Base-by-base conservation (phyloP, 2,113 vertebrate species). In the Heloderma charlesbogerti region DNA sequence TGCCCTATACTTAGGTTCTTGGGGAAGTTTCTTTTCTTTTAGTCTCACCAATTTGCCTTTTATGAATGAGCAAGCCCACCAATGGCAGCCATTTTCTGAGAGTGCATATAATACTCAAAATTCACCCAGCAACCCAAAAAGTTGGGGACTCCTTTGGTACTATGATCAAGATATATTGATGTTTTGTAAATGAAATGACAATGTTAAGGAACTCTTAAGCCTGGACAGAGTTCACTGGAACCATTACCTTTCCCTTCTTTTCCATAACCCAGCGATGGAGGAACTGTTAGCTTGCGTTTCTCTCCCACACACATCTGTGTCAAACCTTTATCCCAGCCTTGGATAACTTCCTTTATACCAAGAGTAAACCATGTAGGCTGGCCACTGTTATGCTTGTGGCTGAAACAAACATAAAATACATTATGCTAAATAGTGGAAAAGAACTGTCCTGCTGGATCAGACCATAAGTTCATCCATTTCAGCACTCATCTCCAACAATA, bases 281-380 rank as follows among this genome's bases (percentile, higher is more conserved):
- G 99, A 88, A 99, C 88, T 43, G 95, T 98, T 72, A 99, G 96
- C 92, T 99, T 99, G 90, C 99, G 96, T 93, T 98, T 98, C 93
- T 99, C 99, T 94, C 99, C 98, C 27, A 97, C 92, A 95, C 99
- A 99, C 99, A 99, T 99, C 87, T 98, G 96, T 94, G 97, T 97
- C 93, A 99, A 95, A 86, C 99, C 99, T 93, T 97, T 98, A 95
- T 99, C 99, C 99, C 99, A 99, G 87, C 99, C 99, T 95, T 97
- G 98, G 89, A 99, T 97, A 75, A 97, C 98, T 96, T 99, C 99
- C 94, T 93, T 95, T 91, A 98, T 98, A 89, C 99, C 99, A 95
- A 99, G 97, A 0, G 98, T 99, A 95, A 99, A 99, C 99, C 99
- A 99, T 54, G 99, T 98, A 72, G 99, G 98, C 40, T 99, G 98